A percentile compares a stretch with the other conserved stretches of the same genome.
Conservation (phyloP, 2,888 invertebrate species). For the Pandemis heparana region DNA sequence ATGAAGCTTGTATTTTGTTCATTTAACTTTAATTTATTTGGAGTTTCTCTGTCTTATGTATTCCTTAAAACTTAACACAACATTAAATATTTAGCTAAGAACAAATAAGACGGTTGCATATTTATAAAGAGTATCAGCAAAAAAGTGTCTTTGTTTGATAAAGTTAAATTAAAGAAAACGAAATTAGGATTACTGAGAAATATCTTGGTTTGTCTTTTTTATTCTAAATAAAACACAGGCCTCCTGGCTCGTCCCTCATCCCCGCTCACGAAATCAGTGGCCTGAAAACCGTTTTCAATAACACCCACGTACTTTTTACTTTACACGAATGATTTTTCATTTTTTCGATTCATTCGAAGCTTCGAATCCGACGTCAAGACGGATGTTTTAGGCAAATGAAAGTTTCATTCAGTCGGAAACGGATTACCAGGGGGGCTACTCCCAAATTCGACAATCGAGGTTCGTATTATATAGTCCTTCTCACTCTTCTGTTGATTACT, state of each 20-base stretch:
- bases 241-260: too few relatives aligned
- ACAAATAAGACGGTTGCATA: too few relatives aligned
- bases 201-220: background rate
- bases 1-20: background rate
- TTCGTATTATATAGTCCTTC: too few relatives aligned
- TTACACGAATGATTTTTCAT: background rate
- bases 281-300: conserved; percentile 1
- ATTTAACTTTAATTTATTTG: conserved; percentile 7
- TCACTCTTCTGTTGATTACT: too few relatives aligned
- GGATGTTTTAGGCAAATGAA: too few relatives aligned
- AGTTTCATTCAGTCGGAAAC: background rate
- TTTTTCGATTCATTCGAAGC: background rate
- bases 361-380: too few relatives aligned
- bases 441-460: too few relatives aligned
- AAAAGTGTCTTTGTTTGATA: too few relatives aligned
- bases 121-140: too few relatives aligned
- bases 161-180: background rate
- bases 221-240: too few relatives aligned
- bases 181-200: background rate
- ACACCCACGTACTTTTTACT: background rate
- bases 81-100: too few relatives aligned
- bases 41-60: background rate
- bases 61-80: too few relatives aligned
- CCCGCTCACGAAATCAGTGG: background rate
- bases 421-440: background rate